Evolutionary conservation across 2,113 vertebrate genomes (phyloP).

Genomic region (Dendrocopos noguchii): DNA sequence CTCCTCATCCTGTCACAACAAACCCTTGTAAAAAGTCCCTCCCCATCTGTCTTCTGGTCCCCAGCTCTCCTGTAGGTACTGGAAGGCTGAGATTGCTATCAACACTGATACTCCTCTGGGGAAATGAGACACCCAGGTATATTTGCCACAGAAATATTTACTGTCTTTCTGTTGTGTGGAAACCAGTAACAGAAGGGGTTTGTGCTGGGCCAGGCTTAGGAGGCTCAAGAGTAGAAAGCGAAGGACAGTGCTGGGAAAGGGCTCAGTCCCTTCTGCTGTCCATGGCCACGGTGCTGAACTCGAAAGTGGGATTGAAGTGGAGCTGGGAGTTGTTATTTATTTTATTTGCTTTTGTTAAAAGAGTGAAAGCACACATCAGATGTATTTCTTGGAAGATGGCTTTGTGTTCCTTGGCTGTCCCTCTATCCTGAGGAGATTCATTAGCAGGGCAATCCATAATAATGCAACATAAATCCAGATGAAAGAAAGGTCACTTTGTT

Average conservation of each 20-base stretch:
- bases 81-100: neutral
- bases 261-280: neutral
- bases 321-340: neutral
- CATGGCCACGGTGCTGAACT: neutral
- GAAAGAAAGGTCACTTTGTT: neutral
- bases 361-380: neutral
- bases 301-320: fast-evolving
- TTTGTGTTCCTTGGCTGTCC: neutral
- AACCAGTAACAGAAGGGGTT: too few relatives aligned
- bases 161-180: neutral
- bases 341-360: neutral
- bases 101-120: neutral
- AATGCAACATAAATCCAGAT: neutral
- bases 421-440: neutral
- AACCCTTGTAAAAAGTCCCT: too few relatives aligned
- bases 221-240: neutral
- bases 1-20: too few relatives aligned
- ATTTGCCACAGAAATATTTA: neutral
- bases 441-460: neutral
- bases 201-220: neutral
- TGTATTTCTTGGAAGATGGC: neutral
- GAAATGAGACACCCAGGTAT: neutral
- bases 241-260: fast-evolving
- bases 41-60: too few relatives aligned
- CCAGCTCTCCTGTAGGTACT: too few relatives aligned